Evolutionary conservation across 2,113 vertebrate genomes (phyloP).

Genomic region (Crypturellus undulatus): DNA sequence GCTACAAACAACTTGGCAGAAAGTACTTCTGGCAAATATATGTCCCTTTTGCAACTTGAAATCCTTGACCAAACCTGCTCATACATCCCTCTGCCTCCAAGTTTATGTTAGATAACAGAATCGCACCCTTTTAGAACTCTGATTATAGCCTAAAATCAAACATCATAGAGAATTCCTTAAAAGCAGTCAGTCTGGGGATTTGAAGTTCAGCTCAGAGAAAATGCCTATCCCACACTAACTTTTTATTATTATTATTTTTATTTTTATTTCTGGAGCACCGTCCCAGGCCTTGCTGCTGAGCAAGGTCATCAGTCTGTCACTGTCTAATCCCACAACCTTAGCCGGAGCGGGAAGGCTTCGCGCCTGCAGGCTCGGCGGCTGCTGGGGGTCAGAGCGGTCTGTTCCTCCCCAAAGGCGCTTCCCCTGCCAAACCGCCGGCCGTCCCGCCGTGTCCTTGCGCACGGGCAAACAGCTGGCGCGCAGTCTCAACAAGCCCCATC

Average conservation of each 20-base stretch:
- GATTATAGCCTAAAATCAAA: background rate
- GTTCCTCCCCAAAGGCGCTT: background rate
- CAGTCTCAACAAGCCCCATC: background rate
- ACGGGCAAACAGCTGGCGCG: background rate
- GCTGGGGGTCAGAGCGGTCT: background rate
- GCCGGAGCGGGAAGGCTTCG: background rate
- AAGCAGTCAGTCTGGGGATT: background rate
- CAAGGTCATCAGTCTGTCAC: background rate
- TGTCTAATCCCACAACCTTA: background rate
- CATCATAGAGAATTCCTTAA: background rate
- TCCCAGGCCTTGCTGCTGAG: background rate
- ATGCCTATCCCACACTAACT: background rate
- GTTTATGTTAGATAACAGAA: background rate
- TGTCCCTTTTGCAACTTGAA: background rate
- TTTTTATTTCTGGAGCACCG: background rate
- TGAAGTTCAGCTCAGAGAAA: background rate
- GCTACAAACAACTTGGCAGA: rapidly evolving
- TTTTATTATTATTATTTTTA: background rate
- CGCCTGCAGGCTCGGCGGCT: background rate
- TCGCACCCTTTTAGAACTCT: background rate
- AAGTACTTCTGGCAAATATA: background rate
- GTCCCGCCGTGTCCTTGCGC: background rate
- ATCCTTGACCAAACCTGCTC: background rate
- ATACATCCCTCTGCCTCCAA: background rate
- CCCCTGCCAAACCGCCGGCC: background rate